phyloP scores from a whole-genome alignment of 2,797 vertebrate genomes.

The Sebastolobus altivelis region DNA sequence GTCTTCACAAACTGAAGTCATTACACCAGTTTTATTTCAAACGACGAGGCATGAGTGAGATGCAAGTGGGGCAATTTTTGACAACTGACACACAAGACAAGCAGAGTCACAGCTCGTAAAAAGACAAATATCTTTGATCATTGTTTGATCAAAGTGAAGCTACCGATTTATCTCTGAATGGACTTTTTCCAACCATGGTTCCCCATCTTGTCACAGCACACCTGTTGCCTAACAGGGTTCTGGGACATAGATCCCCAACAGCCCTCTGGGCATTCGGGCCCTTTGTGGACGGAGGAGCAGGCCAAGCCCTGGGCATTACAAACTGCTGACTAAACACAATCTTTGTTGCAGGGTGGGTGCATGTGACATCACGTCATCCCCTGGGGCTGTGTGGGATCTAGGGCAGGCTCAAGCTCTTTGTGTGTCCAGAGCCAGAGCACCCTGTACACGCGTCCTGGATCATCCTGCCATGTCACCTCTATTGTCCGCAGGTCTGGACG shows the following conservation, averaged over 20 bases:
- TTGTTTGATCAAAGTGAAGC: constrained; percentile 1
- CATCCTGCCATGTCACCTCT: constrained; percentile 75
- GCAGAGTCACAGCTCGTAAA: neutral
- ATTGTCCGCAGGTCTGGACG: constrained; percentile 71
- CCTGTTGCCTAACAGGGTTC: constrained; percentile 68
- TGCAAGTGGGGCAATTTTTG: constrained; percentile 11
- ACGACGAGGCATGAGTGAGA: constrained; percentile 14
- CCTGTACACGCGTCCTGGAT: constrained; percentile 67
- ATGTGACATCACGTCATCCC: constrained; percentile 79
- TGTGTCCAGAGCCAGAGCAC: constrained; percentile 68
- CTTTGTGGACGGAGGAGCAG: constrained; percentile 73
- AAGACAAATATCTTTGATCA: constrained; percentile 5
- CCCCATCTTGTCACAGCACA: constrained; percentile 50
- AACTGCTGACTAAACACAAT: constrained; percentile 81
- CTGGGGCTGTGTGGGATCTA: constrained; percentile 75
- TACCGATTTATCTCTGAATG: neutral
- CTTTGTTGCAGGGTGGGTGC: constrained; percentile 78
- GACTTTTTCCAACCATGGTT: neutral
- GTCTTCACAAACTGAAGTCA: constrained; percentile 35
- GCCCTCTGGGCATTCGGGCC: constrained; percentile 61
- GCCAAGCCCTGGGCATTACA: constrained; percentile 66
- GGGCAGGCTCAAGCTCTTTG: constrained; percentile 77
- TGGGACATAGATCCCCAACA: constrained; percentile 51
- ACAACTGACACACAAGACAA: constrained; percentile 5
- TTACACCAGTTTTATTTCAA: constrained; percentile 41